Evolutionary conservation across 1,140 invertebrate species (phyloP).

Genomic region (Scaptomyza graminum): DNA sequence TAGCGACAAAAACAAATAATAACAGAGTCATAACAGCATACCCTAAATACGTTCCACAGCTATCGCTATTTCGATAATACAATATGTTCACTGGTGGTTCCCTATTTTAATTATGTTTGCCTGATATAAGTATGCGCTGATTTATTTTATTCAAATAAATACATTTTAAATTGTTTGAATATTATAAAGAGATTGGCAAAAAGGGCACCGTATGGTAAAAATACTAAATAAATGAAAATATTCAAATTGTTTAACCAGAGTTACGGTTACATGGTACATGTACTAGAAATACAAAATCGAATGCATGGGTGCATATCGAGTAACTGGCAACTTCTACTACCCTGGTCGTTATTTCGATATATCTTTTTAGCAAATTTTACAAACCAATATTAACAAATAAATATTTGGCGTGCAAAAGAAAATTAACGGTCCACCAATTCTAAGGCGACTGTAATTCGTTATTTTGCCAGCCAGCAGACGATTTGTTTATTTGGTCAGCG

Average conservation of each 20-base stretch:
- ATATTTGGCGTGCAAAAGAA: conserved; percentile 50
- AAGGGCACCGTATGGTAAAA: no score
- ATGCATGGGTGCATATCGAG: no score
- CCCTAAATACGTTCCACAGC: neutral
- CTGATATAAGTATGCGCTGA: neutral
- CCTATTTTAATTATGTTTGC: neutral
- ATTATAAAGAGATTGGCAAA: no score
- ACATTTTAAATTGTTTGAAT: neutral
- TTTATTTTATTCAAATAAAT: neutral
- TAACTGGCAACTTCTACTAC: no score
- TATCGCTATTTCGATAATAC: neutral
- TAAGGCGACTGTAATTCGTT: neutral
- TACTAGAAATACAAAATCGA: no score
- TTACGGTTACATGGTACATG: no score
- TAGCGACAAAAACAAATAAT: neutral
- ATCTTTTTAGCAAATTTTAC: no score
- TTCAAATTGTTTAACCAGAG: no score
- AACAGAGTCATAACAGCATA: neutral
- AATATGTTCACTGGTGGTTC: neutral
- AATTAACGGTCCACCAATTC: conserved; percentile 14
- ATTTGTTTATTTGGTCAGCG: conserved; percentile 7
- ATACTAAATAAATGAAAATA: no score
- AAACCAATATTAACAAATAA: no score
- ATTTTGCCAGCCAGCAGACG: conserved; percentile 11
- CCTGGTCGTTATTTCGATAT: no score